Base-by-base conservation (phyloP, 2,797 vertebrate genomes). In the Sebastiscus albofasciatus region DNA sequence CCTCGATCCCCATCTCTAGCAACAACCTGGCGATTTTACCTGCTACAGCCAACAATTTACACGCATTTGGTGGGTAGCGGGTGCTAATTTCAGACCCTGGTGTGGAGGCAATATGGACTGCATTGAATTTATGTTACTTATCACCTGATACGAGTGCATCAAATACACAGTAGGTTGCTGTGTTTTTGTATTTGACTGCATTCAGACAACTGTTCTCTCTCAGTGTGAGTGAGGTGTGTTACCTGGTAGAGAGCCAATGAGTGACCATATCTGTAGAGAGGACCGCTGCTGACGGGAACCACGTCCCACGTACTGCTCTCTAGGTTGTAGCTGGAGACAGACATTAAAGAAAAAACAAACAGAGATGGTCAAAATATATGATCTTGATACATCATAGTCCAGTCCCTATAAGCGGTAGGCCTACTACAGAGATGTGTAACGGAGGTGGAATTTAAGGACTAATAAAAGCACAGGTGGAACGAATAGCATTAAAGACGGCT, bases 181-280 rank as follows among this genome's bases (percentile, higher is more conserved):
- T 22, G 16, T 72, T 34, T 24, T 33, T 4, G 8, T 12, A 16
- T 52, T 54, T 18, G 18, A n/a, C 34, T n/a, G 1, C 42, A 39
- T 1, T 46, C 42, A 18, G 42, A 46, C 6, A 46, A 46, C 14
- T 46, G 42, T 1, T 18, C 16, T 46, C 14, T 46, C 0, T 46
- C 42, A 46, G 14, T 16, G 52, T 64, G 3, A 14, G 20, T 27
- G 29, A 14, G 46, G 24, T 60, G 26, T 11, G 0, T 67, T 86
- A 98, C 97, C 97, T 98, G 96, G 92, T 97, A 94, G 13, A 97
- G 95, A 77, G 96, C 96, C 83, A 98, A 90, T 2, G 96, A 97
- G 77, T 98, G 97, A 73, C 97, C 97, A 0, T 98, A 98, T 96
- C 97, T 95, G 94, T 97, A 96, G 54, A 96, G 94, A 0, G 97